Percentiles rank a stretch among this genome's conserved stretches.
Evolutionary conservation across 2,797 vertebrate genomes (phyloP).

Genomic region (Xenops minutus): DNA sequence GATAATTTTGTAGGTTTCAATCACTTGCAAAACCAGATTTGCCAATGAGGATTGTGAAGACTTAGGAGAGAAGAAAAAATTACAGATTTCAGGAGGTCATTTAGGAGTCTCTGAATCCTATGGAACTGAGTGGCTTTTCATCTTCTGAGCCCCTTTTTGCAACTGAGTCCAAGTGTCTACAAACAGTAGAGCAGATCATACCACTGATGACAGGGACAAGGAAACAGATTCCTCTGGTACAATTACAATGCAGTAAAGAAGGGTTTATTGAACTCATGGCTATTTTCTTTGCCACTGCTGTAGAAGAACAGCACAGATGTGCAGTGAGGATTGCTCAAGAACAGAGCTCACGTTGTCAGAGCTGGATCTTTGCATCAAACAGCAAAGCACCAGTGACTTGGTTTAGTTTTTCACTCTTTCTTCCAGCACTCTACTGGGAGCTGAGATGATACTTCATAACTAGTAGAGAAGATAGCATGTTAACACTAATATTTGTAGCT

Average conservation of each 20-base stretch:
- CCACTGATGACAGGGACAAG: rapidly evolving
- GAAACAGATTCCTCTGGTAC: neutral
- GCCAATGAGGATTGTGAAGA: neutral
- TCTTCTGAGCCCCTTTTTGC: neutral
- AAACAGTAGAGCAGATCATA: neutral
- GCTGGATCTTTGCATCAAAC: neutral
- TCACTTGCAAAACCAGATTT: neutral
- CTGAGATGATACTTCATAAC: neutral
- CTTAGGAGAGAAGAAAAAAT: neutral
- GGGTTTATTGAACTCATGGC: neutral
- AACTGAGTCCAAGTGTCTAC: neutral
- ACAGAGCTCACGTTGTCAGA: neutral
- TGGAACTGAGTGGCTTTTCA: neutral
- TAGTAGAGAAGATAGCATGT: neutral
- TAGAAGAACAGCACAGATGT: neutral
- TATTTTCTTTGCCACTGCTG: neutral
- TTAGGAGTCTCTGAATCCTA: neutral
- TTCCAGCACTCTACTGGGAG: neutral
- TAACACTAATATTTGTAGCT: constrained; percentile 6
- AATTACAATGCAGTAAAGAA: neutral
- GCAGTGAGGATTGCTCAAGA: neutral
- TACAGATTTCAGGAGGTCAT: neutral
- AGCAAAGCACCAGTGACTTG: neutral
- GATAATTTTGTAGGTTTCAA: neutral
- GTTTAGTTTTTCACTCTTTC: neutral